Base-by-base conservation (phyloP, 2,797 vertebrate genomes). In the Chelmon rostratus region DNA sequence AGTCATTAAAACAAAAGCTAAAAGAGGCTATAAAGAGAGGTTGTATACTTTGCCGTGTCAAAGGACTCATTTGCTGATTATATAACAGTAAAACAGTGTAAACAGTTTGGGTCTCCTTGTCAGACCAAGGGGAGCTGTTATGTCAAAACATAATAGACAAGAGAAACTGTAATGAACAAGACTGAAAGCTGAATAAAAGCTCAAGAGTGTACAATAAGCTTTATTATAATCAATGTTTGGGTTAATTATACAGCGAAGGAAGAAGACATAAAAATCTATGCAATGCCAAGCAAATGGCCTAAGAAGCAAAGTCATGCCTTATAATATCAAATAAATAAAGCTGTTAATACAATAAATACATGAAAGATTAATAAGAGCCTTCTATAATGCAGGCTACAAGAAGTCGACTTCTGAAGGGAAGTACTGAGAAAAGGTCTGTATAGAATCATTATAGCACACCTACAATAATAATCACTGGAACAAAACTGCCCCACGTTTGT, bases 381-480 rank as follows among this genome's bases (percentile, higher is more conserved):
- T 97, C 95, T 97, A 97, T 91, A 97, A 97, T 97, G 94, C 95
- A 97, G 97, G 97, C 97, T 97, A 97, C 96, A 83, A 76, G 88
- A 94, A 90, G 92, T 93, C 90, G 76, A 96, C 96, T 98, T 96
- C 96, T 91, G 92, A 91, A 93, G 93, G 95, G 96, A 97, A 97
- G 96, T 96, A 96, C 95, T 92, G 93, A 82, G 87, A 82, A 93
- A 91, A 94, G 95, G 92, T 96, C 94, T 96, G 95, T 91, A 81
- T 87, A 91, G 89, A 81, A 76, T 91, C 78, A 86, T 85, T 83
- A 89, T 63, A 96, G 94, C 90, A 96, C 94, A 96, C 92, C 95
- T 96, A 95, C 79, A 91, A 90, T 83, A 83, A 92, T 89, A 73
- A 88, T 82, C 76, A 89, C 91, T 85, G 95, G 95, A 96, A 85